Percentiles rank a stretch among this genome's conserved stretches.
These are phyloP conservation scores for Andrena camellia DNA, from an alignment of 2,888 invertebrate species.

Conservation along the genomic window DNA sequence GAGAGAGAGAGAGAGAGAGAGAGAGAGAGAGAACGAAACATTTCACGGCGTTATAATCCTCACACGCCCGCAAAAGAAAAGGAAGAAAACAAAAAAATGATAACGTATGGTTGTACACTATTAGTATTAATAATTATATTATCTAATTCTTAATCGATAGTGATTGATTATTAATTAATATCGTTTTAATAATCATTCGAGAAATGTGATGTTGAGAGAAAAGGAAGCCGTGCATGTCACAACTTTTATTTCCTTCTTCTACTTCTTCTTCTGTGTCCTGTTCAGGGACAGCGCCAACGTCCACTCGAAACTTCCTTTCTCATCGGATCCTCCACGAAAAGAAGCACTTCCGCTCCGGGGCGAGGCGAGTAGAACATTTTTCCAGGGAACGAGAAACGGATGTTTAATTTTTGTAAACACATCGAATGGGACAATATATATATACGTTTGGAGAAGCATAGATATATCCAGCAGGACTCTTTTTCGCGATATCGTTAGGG, in stretches of 20 bases:
- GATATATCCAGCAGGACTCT: constrained; percentile 72
- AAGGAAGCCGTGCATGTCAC: constrained; percentile 47
- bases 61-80: constrained; percentile 64
- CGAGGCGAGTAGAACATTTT: constrained; percentile 51
- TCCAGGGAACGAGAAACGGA: constrained; percentile 81
- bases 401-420: constrained; percentile 71
- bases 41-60: constrained; percentile 78
- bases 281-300: constrained; percentile 17
- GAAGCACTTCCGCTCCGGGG: constrained; percentile 64
- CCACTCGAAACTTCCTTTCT: constrained; percentile 41
- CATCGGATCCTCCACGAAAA: constrained; percentile 4
- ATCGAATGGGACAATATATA: constrained; percentile 71
- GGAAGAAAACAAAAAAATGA: constrained; percentile 50
- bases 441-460: constrained; percentile 62
- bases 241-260: constrained; percentile 42
- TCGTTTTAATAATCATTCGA: constrained; percentile 84
- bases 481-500: constrained; percentile 82
- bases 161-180: constrained; percentile 82
- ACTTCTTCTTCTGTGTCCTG: constrained; percentile 19
- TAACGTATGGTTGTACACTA: constrained; percentile 84
- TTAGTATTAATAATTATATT: constrained; percentile 84
- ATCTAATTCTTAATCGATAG: constrained; percentile 84
- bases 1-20: constrained; percentile 65
- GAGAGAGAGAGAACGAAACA: constrained; percentile 63
- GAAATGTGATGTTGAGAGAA: constrained; percentile 82